A percentile compares a stretch with the other conserved stretches of the same genome.
Evolutionary conservation across 2,113 vertebrate genomes (phyloP).

Genomic region (Cardinalis cardinalis): DNA sequence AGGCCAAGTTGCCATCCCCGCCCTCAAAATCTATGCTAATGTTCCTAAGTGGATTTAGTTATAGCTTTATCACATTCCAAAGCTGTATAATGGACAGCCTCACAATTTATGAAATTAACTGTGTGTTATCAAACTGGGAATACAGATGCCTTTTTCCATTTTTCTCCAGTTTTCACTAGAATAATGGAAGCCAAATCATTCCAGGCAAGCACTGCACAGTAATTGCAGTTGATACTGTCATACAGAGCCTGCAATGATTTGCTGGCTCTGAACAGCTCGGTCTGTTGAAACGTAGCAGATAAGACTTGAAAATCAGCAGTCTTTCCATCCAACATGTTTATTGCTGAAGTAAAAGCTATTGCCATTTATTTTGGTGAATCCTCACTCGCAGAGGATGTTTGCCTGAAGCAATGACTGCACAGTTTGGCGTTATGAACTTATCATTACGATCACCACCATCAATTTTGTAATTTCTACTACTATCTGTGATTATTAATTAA

Average conservation of each 20-base stretch:
- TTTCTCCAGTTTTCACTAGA: neutral
- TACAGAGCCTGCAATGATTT: neutral
- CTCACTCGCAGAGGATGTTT: neutral
- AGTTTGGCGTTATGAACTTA: neutral
- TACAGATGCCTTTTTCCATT: neutral
- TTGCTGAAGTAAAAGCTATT: neutral
- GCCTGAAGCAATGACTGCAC: neutral
- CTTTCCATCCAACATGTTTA: neutral
- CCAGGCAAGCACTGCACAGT: neutral
- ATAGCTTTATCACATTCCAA: neutral
- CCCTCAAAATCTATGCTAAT: neutral
- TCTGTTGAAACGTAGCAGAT: neutral
- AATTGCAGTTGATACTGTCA: neutral
- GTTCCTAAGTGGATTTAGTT: neutral
- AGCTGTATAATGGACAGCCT: neutral
- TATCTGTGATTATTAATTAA: conserved; percentile 21
- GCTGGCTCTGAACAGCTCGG: neutral
- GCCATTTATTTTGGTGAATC: neutral
- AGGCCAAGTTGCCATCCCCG: neutral
- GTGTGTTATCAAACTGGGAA: neutral
- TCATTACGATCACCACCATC: neutral
- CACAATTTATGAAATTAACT: conserved; percentile 2
- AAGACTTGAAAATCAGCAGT: neutral
- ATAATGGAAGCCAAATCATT: neutral
- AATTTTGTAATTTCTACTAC: neutral